A percentile compares a stretch with the other conserved stretches of the same genome.
Conservation (phyloP, 1,140 invertebrate genomes). For the Drosophila kikkawai region DNA sequence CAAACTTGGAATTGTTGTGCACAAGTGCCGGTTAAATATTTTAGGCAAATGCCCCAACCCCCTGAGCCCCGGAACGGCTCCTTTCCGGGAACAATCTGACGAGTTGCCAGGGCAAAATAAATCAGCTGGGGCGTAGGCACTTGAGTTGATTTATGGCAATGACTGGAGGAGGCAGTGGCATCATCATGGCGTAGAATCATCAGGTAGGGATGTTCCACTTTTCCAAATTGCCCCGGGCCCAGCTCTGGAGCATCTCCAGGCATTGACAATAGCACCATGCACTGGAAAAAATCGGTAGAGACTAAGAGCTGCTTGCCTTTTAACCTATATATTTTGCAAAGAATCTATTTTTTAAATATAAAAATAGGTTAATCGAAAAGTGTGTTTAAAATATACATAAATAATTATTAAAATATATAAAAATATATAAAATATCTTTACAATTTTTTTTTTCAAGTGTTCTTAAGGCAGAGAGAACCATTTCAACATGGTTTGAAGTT, state of each 20-base stretch:
- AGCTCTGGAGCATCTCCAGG: constrained; percentile 26
- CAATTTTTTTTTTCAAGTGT: not conserved
- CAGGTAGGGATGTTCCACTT: constrained; percentile 58
- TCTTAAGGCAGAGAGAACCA: not conserved
- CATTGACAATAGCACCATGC: constrained; percentile 31
- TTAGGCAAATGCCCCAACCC: constrained; percentile 67
- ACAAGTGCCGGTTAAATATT: constrained; percentile 82
- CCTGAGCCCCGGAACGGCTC: not conserved
- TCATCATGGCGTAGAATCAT: constrained; percentile 45
- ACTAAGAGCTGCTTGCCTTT: not conserved
- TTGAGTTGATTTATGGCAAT: constrained; percentile 79
- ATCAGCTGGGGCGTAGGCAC: constrained; percentile 82
- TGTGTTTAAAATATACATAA: not conserved
- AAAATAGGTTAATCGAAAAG: not conserved
- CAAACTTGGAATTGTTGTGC: constrained; percentile 71
- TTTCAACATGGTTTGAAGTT: constrained; percentile 57
- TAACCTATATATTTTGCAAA: not conserved
- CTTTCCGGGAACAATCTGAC: constrained; percentile 17
- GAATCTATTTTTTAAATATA: no score
- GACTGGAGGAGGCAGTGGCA: constrained; percentile 31
- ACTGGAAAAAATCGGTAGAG: not conserved
- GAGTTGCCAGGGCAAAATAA: constrained; percentile 71
- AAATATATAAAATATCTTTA: no score
- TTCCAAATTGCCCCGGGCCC: constrained; percentile 42
- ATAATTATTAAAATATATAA: no score